Percentiles rank a stretch among this genome's conserved stretches.
phyloP scores from a whole-genome alignment of 2,888 invertebrate genomes.

The Phortica magna region DNA sequence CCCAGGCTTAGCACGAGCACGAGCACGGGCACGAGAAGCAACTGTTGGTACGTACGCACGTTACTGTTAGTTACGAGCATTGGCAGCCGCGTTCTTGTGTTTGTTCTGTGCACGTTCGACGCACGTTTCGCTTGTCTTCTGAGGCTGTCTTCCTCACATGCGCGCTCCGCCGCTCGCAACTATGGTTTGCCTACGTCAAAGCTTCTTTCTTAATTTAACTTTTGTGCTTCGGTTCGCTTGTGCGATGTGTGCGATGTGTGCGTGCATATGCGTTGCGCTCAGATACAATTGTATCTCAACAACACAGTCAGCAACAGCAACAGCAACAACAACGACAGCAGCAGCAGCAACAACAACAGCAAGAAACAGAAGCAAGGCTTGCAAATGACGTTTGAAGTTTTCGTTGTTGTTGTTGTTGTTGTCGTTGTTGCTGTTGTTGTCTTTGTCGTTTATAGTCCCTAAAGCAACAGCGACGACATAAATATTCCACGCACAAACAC shows the following conservation, averaged over 20 bases:
- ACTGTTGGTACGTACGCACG: constrained; percentile 63
- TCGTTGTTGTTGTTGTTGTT: constrained; percentile 44
- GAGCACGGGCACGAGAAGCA: neutral
- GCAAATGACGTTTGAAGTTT: constrained; percentile 36
- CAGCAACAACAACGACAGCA: neutral
- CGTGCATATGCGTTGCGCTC: constrained; percentile 12
- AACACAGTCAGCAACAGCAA: neutral
- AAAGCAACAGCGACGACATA: constrained; percentile 35
- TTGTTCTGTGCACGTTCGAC: constrained; percentile 53
- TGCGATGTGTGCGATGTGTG: constrained; percentile 7
- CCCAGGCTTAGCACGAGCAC: neutral
- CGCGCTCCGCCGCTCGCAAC: neutral
- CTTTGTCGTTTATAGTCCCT: constrained; percentile 33
- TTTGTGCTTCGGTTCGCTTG: constrained; percentile 19
- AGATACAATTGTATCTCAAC: constrained; percentile 30
- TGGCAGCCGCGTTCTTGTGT: constrained; percentile 32
- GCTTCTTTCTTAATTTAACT: constrained; percentile 32
- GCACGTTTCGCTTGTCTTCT: constrained; percentile 43
- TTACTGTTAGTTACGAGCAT: constrained; percentile 70
- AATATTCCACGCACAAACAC: constrained; percentile 23
- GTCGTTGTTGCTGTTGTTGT: constrained; percentile 45
- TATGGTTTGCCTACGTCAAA: neutral
- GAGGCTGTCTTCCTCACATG: neutral
- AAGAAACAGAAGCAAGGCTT: neutral
- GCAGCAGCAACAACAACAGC: neutral